phyloP scores from a whole-genome alignment of 1,140 invertebrate genomes.

The Orius insidiosus region DNA sequence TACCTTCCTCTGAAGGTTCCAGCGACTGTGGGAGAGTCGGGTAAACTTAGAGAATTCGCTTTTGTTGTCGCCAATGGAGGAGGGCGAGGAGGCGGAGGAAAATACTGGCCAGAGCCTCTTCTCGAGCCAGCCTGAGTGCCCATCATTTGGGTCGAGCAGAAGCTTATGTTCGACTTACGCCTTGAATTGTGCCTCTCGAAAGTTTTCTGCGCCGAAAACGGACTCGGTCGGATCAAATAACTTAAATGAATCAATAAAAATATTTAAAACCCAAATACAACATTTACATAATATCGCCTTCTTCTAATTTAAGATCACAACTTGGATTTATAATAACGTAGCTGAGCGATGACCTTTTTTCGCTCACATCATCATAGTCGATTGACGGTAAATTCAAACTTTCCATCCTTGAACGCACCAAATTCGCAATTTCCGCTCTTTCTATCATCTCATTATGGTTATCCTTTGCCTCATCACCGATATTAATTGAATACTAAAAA shows the following conservation, averaged over 20 bases:
- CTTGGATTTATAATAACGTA: constrained; percentile 98
- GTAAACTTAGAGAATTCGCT: constrained; percentile 70
- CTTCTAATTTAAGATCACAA: constrained; percentile 88
- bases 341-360: constrained; percentile 79
- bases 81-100: constrained; percentile 35
- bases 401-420: constrained; percentile 85
- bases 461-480: constrained; percentile 65
- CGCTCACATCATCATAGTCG: constrained; percentile 84
- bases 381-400: constrained; percentile 72
- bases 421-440: constrained; percentile 82
- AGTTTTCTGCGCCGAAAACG: constrained; percentile 83
- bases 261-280: no score
- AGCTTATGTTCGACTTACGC: constrained; percentile 78
- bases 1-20: constrained; percentile 16
- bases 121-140: constrained; percentile 27
- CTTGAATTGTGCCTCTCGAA: constrained; percentile 80
- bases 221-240: constrained; percentile 73
- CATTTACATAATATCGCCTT: constrained; percentile 92
- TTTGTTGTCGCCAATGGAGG: constrained; percentile 63
- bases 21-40: constrained; percentile 40
- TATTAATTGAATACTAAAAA: constrained; percentile 55
- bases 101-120: constrained; percentile 33
- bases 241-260: constrained; percentile 36
- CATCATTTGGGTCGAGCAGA: constrained; percentile 49
- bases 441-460: constrained; percentile 82